phyloP scores from a whole-genome alignment of 2,888 invertebrate genomes.

The Himalopsyche anomala region DNA sequence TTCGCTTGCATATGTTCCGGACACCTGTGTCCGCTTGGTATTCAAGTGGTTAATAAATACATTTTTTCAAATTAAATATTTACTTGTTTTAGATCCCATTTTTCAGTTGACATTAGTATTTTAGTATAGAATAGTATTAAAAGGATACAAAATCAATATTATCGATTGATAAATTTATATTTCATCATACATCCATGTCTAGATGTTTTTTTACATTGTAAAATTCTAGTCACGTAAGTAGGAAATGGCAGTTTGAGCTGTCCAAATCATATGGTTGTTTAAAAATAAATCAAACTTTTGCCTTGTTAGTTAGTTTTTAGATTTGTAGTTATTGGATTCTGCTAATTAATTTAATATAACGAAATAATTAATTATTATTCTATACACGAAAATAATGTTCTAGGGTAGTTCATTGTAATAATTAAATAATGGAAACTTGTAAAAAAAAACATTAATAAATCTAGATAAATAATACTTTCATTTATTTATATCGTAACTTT shows the following conservation, averaged over 20 bases:
- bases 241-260: constrained; percentile 53
- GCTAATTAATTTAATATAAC: constrained; percentile 57
- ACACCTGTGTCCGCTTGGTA: too few relatives aligned
- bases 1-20: too few relatives aligned
- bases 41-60: too few relatives aligned
- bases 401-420: constrained; percentile 44
- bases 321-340: constrained; percentile 60
- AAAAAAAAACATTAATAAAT: constrained; percentile 17
- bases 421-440: constrained; percentile 45
- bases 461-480: constrained; percentile 35
- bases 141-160: too few relatives aligned
- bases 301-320: constrained; percentile 66
- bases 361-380: constrained; percentile 51
- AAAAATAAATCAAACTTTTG: constrained; percentile 65
- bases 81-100: too few relatives aligned
- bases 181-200: constrained; percentile 1
- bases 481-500: constrained; percentile 53
- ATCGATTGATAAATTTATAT: too few relatives aligned
- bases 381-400: constrained; percentile 50
- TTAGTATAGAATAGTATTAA: too few relatives aligned
- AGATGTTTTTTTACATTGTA: constrained; percentile 32
- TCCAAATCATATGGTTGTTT: constrained; percentile 66
- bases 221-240: constrained; percentile 60
- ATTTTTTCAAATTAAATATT: too few relatives aligned
- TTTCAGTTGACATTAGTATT: too few relatives aligned